These are phyloP conservation scores for Alca torda DNA, from an alignment of 2,797 vertebrate genomes.

Conservation along the genomic window DNA sequence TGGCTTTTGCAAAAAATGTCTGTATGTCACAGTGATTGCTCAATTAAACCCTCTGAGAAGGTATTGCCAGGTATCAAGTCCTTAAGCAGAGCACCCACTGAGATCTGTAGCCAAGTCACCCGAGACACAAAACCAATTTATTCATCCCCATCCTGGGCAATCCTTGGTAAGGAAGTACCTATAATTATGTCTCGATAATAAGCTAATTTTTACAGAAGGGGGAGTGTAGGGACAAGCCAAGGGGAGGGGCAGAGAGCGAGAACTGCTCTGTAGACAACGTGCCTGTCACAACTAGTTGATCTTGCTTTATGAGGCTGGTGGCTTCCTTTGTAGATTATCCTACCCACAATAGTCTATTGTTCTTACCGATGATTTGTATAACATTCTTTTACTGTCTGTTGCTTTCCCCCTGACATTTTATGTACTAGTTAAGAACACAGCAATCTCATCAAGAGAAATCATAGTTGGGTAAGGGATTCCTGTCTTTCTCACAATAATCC, in stretches of 20 bases:
- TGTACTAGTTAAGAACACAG: not conserved
- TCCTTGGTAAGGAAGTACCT: not conserved
- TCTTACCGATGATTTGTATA: rapidly evolving
- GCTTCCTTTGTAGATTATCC: not conserved
- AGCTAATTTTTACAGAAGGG: not conserved
- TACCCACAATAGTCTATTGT: not conserved
- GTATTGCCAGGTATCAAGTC: not conserved
- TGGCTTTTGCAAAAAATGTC: not conserved
- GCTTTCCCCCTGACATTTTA: not conserved
- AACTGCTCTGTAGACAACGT: not conserved
- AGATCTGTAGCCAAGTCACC: not conserved
- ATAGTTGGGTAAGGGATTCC: not conserved
- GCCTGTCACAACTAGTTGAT: not conserved
- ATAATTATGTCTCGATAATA: rapidly evolving
- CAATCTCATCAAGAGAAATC: not conserved
- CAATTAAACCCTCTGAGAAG: slow-evolving; percentile 13
- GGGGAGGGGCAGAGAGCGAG: not conserved
- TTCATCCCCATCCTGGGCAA: not conserved
- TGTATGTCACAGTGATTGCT: not conserved
- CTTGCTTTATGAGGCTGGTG: not conserved
- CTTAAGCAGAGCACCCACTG: not conserved
- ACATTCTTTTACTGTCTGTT: not conserved
- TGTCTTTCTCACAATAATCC: not conserved
- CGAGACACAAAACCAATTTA: not conserved
- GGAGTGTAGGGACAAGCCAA: not conserved